Evolutionary conservation across 2,113 vertebrate genomes (phyloP).

Genomic region (Speoplatyrhinus poulsoni): DNA sequence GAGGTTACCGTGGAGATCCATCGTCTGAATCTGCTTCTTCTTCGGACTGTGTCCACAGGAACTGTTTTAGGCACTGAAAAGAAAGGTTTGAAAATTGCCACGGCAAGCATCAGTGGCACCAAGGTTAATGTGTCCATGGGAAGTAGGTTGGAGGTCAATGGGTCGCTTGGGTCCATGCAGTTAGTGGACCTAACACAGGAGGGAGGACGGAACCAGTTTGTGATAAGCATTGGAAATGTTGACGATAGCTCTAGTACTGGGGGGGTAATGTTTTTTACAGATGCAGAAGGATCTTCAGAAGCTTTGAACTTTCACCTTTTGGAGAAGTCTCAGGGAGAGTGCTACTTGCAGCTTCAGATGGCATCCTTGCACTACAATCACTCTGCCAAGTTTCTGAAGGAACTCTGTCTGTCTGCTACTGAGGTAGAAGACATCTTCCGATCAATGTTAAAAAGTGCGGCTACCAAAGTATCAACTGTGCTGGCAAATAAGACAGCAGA

Average conservation of each 20-base stretch:
- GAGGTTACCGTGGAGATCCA: constrained; percentile 95
- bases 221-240: constrained; percentile 91
- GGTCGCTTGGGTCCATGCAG: constrained; percentile 92
- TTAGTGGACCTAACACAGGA: constrained; percentile 92
- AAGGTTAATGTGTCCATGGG: constrained; percentile 95
- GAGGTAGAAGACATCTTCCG: constrained; percentile 94
- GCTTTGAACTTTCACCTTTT: constrained; percentile 87
- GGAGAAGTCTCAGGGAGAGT: constrained; percentile 89
- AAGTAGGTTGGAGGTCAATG: constrained; percentile 83
- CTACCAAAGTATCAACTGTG: constrained; percentile 92
- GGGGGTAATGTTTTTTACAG: constrained; percentile 66
- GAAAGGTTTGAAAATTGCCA: constrained; percentile 92
- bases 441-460: constrained; percentile 91
- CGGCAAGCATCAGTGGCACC: constrained; percentile 90
- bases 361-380: constrained; percentile 97
- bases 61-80: constrained; percentile 83
- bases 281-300: constrained; percentile 74
- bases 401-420: constrained; percentile 90
- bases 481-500: constrained; percentile 94
- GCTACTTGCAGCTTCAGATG: constrained; percentile 88
- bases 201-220: constrained; percentile 85
- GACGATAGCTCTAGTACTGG: constrained; percentile 58
- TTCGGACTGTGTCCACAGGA: constrained; percentile 84
- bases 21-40: constrained; percentile 89
- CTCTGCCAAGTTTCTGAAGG: constrained; percentile 92